Conservation (phyloP, 2,113 vertebrate genomes). For the Typhlomys cinereus region DNA sequence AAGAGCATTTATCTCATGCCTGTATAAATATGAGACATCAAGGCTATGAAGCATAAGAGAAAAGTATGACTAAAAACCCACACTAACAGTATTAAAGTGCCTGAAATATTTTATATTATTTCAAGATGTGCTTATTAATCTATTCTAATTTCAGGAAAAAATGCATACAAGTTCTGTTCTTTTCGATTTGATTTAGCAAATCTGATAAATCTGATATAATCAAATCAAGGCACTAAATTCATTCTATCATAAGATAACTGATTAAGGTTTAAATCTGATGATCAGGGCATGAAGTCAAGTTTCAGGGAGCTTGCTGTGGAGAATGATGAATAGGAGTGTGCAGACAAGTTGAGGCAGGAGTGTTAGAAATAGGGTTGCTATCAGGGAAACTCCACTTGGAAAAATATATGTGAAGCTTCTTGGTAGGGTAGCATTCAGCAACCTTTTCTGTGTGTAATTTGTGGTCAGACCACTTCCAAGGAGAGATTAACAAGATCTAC, state of each 20-base stretch:
- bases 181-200: not conserved
- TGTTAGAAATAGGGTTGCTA: not conserved
- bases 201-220: not conserved
- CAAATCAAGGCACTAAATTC: not conserved
- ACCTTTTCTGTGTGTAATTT: not conserved
- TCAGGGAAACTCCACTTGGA: not conserved
- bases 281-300: not conserved
- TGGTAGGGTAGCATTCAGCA: not conserved
- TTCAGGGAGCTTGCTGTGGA: not conserved
- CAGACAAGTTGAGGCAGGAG: not conserved
- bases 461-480: not conserved
- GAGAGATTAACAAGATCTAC: not conserved
- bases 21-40: not conserved
- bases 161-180: not conserved
- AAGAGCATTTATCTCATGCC: constrained; percentile 11
- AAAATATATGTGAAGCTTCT: not conserved
- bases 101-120: not conserved
- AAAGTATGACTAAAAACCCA: not conserved
- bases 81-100: constrained; percentile 25
- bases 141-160: constrained; percentile 34
- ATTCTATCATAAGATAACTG: not conserved
- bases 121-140: not conserved
- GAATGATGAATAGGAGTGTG: not conserved
- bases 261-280: not conserved
- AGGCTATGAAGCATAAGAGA: not conserved